Base-by-base conservation (phyloP, 2,888 invertebrate genomes). In the Phorcus lineatus region DNA sequence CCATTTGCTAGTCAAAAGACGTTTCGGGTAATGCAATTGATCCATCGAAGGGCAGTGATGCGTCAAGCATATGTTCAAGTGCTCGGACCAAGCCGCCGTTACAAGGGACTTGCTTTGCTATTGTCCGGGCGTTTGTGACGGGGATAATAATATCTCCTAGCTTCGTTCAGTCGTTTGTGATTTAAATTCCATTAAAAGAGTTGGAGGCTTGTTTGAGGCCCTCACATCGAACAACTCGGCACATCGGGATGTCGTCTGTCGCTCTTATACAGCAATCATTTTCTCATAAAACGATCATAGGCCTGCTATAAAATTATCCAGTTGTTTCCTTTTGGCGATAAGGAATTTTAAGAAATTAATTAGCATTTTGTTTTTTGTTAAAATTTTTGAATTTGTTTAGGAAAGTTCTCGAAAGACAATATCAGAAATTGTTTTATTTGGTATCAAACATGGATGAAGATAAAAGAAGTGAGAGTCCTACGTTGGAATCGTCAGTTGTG, bases 151-250 rank as follows among this genome's bases (percentile, higher is more conserved):
- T n/a, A 36, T 67, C 28, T 67, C 67, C 67, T 36, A 67, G 67
- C 17, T 31, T 31, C 28, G 67, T 36, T 67, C 67, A 67, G 67
- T 67, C 67, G 67, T 67, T 67, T 67, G 67, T 16, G 67, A 67
- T 67, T 67, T 67, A 67, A 36, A 67, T 67, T 67, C 67, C 67
- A 67, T 67, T 67, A 67, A 67, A 67, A 67, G 67, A 28, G 67
- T 28, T 67, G 31, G 67, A 24, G 28, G n/a, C 67, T 16, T 67
- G 28, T 24, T 67, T 28, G 31, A n/a, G 31, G 67, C n/a, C 36
- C 67, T n/a, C 67, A 67, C 67, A n/a, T 17, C 31, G 28, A 17
- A 36, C 24, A n/a, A 24, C 28, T n/a, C 24, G 36, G 67, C 67
- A 67, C 67, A 13, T 31, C 36, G 31, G 28, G 36, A 17, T 67